These are phyloP conservation scores for Carcina quercana DNA, from an alignment of 2,888 invertebrate genomes.

Conservation along the genomic window DNA sequence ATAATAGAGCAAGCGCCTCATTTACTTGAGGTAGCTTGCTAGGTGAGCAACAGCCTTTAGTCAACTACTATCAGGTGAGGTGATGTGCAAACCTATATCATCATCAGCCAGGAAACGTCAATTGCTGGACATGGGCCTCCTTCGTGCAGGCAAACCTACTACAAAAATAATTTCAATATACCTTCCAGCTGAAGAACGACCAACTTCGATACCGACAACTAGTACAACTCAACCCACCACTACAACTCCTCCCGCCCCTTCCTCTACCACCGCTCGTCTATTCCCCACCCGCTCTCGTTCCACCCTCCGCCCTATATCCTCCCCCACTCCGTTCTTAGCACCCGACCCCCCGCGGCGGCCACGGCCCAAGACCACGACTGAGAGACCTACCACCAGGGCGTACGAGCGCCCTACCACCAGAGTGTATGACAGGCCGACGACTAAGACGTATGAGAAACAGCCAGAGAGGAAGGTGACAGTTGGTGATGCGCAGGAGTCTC, in stretches of 20 bases:
- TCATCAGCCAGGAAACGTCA: too few species aligned
- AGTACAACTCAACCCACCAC: constrained; percentile 19
- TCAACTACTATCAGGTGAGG: too few species aligned
- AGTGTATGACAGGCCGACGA: constrained; percentile 48
- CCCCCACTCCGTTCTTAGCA: constrained; percentile 35
- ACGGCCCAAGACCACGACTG: constrained; percentile 40
- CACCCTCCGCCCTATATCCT: constrained; percentile 28
- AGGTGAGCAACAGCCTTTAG: too few species aligned
- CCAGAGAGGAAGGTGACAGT: constrained; percentile 45
- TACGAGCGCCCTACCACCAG: constrained; percentile 49
- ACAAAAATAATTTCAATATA: too few species aligned
- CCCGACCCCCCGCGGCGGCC: constrained; percentile 28
- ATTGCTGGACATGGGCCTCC: too few species aligned
- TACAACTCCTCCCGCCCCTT: constrained; percentile 20
- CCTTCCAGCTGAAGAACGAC: constrained; percentile 66
- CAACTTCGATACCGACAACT: constrained; percentile 30
- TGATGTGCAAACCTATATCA: too few species aligned
- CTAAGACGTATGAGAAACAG: constrained; percentile 56
- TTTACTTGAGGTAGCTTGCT: too few species aligned
- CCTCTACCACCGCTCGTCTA: constrained; percentile 21
- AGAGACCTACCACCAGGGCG: constrained; percentile 46
- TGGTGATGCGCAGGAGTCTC: constrained; percentile 51
- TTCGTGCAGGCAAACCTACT: too few species aligned
- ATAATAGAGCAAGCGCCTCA: too few species aligned
- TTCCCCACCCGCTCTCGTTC: constrained; percentile 28